phyloP scores from a whole-genome alignment of 2,113 vertebrate species.

The Egretta garzetta region DNA sequence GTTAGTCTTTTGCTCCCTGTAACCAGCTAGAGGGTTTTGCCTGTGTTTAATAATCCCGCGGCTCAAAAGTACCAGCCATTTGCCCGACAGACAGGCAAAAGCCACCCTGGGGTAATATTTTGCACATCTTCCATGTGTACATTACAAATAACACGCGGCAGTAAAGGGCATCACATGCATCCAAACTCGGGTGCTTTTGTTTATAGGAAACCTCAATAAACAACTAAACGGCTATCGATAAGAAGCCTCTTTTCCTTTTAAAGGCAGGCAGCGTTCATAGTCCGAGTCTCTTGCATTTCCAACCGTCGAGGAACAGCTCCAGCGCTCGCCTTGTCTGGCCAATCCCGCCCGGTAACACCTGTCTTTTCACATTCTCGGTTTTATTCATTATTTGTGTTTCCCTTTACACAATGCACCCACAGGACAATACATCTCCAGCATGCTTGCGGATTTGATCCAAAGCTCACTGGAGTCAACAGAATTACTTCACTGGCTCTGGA shows the following conservation, averaged over 20 bases:
- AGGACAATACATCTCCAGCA: conserved; percentile 41
- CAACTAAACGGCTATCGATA: background rate
- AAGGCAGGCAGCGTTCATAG: background rate
- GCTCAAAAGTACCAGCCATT: background rate
- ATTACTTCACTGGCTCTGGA: conserved; percentile 61
- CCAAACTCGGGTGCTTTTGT: background rate
- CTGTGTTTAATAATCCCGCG: background rate
- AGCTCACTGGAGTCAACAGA: conserved; percentile 46
- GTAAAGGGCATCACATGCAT: background rate
- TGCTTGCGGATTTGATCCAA: conserved; percentile 18
- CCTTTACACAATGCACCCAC: conserved; percentile 20
- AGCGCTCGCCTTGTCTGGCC: background rate
- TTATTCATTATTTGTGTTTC: conserved; percentile 36
- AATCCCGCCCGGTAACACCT: conserved; percentile 39
- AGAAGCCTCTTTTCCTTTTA: background rate
- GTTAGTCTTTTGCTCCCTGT: background rate
- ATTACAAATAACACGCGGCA: background rate
- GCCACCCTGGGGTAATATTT: background rate
- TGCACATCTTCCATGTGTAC: background rate
- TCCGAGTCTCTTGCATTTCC: background rate
- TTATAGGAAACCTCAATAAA: conserved; percentile 22
- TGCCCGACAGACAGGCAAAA: background rate
- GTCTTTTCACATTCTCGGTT: background rate
- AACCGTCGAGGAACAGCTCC: background rate
- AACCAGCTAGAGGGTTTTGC: background rate